Evolutionary conservation across 2,888 invertebrate genomes (phyloP), one percentile per base, ranked within the genome.

Genomic region (Andricus curvator): DNA sequence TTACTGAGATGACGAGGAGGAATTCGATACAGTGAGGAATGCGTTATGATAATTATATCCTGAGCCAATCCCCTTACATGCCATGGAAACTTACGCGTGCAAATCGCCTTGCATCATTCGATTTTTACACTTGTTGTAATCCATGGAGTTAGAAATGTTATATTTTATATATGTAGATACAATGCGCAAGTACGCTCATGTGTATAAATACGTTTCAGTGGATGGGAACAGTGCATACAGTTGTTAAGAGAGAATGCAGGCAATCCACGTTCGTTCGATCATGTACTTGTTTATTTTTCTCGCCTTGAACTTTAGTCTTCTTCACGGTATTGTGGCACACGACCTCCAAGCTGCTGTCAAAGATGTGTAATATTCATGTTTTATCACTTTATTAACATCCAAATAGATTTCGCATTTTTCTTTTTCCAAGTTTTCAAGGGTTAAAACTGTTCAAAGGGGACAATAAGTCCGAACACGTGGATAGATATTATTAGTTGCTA

Each of bases 291-390:
- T 74, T 74, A 74, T 74, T 74, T 56, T 74, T 74, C 70, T 74
- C 33, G 70, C 70, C 70, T 74, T 74, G 70, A 74, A 74, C 70
- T 74, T 74, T 74, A 74, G 51, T 56, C 70, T 74, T 74, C 56
- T 74, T 51, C 51, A 33, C 51, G 17, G 70, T 74, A 74, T 56
- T 74, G 56, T 74, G 51, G 70, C 56, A 74, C 51, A 74, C 56
- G 70, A 74, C 51, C 70, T 74, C 33, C 56, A 74, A 74, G 70
- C 60, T 80, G 80, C 67, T 78, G 77, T 78, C 70, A 56, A 74
- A 74, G 70, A 74, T 74, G 70, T 29, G 70, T 74, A 74, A 74
- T 74, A 74, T 56, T 74, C 33, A 20, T 9, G 5, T 29, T 74
- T 33, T 56, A 74, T 74, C 70, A n/a, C 33, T 56, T 74, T 56